Conservation (phyloP, 1,140 invertebrate species). For the Kradibia gibbosae region DNA sequence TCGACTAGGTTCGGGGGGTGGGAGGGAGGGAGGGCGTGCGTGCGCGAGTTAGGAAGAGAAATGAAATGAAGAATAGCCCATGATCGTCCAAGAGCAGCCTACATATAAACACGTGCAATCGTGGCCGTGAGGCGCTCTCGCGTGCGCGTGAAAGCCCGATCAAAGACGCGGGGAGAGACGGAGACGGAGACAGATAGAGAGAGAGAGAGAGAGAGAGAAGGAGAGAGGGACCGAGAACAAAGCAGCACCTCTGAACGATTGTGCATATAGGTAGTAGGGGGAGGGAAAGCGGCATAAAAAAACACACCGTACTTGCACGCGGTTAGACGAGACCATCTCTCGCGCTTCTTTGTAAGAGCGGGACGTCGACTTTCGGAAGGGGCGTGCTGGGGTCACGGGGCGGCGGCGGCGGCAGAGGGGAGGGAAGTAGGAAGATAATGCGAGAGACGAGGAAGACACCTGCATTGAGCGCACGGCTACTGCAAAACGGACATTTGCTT, state of each 20-base stretch:
- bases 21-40: neutral
- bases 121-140: constrained; percentile 42
- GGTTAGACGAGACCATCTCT: constrained; percentile 24
- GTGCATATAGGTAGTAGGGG: neutral
- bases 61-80: neutral
- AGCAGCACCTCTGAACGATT: neutral
- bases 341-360: neutral
- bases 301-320: neutral
- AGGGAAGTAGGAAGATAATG: neutral
- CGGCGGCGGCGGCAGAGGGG: neutral
- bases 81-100: constrained; percentile 17
- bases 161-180: neutral
- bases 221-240: constrained; percentile 13
- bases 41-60: neutral
- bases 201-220: constrained; percentile 5
- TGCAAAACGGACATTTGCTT: neutral
- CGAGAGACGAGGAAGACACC: neutral
- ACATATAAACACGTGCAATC: constrained; percentile 47
- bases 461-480: neutral
- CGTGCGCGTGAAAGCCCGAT: constrained; percentile 20
- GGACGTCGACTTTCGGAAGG: neutral
- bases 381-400: neutral
- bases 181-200: too few species aligned
- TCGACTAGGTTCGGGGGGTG: neutral
- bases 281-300: neutral